Conservation (phyloP, 2,113 vertebrate genomes). For the Corapipo altera region DNA sequence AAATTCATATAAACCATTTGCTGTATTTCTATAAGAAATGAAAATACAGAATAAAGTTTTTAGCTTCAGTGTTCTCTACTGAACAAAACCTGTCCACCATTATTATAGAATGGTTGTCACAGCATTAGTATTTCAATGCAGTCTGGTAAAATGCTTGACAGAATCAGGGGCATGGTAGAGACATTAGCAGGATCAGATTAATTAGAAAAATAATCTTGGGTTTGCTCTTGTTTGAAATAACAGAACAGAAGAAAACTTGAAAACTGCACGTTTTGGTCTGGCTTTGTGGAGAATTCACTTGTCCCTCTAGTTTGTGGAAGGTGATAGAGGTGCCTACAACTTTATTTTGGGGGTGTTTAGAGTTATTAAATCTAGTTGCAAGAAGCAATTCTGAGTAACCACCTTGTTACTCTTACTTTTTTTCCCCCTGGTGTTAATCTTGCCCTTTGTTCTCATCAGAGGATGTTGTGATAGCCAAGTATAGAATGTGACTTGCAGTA, state of each 20-base stretch:
- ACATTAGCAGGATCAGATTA: neutral
- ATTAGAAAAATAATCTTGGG: neutral
- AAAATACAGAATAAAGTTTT: neutral
- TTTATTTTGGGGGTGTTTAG: neutral
- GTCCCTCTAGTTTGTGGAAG: neutral
- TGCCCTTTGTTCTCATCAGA: neutral
- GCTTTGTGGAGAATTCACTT: neutral
- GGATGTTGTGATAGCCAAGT: neutral
- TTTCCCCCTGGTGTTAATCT: neutral
- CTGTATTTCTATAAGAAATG: neutral
- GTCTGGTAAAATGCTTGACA: neutral
- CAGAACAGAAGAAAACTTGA: neutral
- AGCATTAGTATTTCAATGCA: neutral
- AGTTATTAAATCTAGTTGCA: neutral
- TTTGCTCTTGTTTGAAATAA: neutral
- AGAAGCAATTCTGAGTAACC: neutral
- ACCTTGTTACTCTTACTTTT: neutral
- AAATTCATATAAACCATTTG: neutral
- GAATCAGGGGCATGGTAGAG: neutral
- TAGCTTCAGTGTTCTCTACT: neutral
- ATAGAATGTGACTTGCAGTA: neutral
- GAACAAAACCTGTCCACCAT: neutral
- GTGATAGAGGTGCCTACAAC: neutral
- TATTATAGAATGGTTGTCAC: neutral
- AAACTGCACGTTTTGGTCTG: neutral